Conservation (phyloP, 2,888 invertebrate genomes). For the Synanthedon tipuliformis region DNA sequence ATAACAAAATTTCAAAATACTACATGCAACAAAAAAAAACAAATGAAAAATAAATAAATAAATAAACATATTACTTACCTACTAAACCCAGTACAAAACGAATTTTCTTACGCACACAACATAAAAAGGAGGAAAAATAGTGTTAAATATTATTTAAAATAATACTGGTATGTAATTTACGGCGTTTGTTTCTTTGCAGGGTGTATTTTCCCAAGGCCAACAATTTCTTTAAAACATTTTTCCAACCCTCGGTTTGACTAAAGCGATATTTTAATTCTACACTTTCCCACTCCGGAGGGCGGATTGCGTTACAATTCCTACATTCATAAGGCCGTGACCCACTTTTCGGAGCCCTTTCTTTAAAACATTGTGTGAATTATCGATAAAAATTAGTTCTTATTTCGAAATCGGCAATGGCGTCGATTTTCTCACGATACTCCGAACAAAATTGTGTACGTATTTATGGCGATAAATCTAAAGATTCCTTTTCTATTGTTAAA, state of each 20-base stretch:
- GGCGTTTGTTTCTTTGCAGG: too few relatives aligned
- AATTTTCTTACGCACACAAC: too few relatives aligned
- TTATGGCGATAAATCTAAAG: slow-evolving; percentile 8
- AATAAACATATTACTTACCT: too few relatives aligned
- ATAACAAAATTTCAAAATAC: too few relatives aligned
- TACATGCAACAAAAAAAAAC: too few relatives aligned
- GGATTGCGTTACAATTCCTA: slow-evolving; percentile 24
- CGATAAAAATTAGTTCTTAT: slow-evolving; percentile 3
- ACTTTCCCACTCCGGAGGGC: slow-evolving; percentile 13
- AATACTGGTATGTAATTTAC: too few relatives aligned
- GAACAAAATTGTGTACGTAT: slow-evolving; percentile 5
- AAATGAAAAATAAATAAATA: too few relatives aligned
- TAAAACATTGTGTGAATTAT: slow-evolving; percentile 7
- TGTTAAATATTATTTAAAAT: too few relatives aligned
- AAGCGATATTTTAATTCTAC: slow-evolving; percentile 41
- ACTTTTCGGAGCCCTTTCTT: slow-evolving; percentile 13
- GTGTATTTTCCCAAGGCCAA: slow-evolving; percentile 14
- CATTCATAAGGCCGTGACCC: slow-evolving; percentile 39
- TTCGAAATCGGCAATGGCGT: too few relatives aligned
- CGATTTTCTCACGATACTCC: background rate
- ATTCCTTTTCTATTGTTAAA: slow-evolving; percentile 6
- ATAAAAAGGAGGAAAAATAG: too few relatives aligned
- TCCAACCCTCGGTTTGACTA: slow-evolving; percentile 4
- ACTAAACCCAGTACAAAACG: too few relatives aligned
- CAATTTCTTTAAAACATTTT: too few relatives aligned